Evolutionary conservation across 2,888 invertebrate species (phyloP).

Genomic region (Cerastis leucographa): DNA sequence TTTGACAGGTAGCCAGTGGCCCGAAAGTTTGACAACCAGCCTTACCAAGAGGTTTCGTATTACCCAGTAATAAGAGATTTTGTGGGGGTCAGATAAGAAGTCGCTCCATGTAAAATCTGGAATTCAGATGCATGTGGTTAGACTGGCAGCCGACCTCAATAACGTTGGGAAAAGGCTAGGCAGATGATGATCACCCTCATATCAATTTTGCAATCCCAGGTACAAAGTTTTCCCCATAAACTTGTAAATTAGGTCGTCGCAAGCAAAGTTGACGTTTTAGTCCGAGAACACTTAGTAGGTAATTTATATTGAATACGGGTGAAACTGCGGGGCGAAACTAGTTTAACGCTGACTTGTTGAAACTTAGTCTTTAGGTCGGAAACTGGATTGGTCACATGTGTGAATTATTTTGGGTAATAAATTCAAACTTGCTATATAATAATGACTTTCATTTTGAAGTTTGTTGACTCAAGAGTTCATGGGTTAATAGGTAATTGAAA

Average conservation of each 20-base stretch:
- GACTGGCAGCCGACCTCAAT: no score
- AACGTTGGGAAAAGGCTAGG: no score
- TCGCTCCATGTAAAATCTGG: no score
- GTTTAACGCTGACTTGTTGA: conserved; percentile 43
- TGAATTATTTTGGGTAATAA: conserved; percentile 25
- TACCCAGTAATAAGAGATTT: no score
- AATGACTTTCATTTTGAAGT: neutral
- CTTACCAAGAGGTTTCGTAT: no score
- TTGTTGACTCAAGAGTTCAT: neutral
- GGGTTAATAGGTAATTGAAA: neutral
- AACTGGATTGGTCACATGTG: conserved; percentile 29
- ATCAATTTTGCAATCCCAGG: conserved; percentile 17
- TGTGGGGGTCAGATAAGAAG: no score
- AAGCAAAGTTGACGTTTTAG: conserved; percentile 32
- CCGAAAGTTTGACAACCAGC: no score
- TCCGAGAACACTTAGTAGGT: conserved; percentile 43
- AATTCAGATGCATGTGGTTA: no score
- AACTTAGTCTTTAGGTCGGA: conserved; percentile 15
- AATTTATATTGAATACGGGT: conserved; percentile 41
- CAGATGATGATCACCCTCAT: neutral
- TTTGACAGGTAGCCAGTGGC: no score
- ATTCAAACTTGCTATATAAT: neutral
- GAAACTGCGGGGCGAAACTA: conserved; percentile 3
- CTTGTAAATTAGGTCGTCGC: conserved; percentile 30
- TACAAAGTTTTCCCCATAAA: conserved; percentile 32